Evolutionary conservation across 2,113 vertebrate species (phyloP).

Genomic region (Eretmochelys imbricata): DNA sequence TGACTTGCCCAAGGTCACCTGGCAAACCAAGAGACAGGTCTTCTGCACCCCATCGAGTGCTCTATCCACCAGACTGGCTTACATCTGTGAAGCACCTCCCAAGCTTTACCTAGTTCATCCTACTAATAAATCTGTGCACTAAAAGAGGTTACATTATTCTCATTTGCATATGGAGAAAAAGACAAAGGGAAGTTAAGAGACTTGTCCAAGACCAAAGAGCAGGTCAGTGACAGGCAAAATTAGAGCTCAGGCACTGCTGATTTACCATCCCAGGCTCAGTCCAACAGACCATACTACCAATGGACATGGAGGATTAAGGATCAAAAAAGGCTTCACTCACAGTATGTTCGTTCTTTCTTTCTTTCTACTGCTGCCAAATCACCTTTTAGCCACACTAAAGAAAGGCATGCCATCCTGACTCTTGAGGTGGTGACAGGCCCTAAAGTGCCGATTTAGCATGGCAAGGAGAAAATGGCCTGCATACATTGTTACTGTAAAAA

Average conservation of each 20-base stretch:
- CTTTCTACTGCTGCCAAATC: background rate
- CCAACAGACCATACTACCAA: background rate
- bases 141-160: accelerated
- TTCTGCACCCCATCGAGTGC: background rate
- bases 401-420: constrained; percentile 13
- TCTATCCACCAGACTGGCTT: background rate
- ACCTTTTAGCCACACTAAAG: constrained; percentile 16
- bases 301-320: background rate
- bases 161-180: background rate
- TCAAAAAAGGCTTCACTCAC: background rate
- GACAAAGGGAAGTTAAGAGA: accelerated
- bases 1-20: background rate
- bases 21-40: background rate
- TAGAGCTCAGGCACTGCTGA: background rate
- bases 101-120: background rate
- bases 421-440: constrained; percentile 11
- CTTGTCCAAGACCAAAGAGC: background rate
- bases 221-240: background rate
- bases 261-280: background rate
- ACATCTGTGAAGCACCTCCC: background rate
- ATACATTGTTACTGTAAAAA: constrained; percentile 37
- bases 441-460: constrained; percentile 21
- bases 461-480: constrained; percentile 27
- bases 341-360: too few species aligned
- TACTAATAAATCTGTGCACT: accelerated